phyloP scores from a whole-genome alignment of 1,140 invertebrate genomes.

The Scaptodrosophila lebanonensis region DNA sequence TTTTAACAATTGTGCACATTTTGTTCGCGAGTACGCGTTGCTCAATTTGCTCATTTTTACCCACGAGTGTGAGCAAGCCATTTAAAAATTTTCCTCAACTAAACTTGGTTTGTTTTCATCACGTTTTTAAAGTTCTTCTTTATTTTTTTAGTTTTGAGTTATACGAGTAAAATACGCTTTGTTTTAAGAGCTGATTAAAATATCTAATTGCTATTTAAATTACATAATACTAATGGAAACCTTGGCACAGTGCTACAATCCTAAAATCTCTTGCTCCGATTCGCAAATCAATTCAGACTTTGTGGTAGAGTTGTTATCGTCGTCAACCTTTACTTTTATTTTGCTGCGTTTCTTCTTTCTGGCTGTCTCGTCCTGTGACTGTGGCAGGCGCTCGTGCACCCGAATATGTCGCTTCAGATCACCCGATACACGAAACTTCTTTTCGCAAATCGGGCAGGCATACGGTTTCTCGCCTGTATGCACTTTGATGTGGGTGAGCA shows the following conservation, averaged over 20 bases:
- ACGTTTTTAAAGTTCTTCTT: no score
- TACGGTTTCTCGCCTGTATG: conserved; percentile 93
- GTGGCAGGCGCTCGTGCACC: conserved; percentile 80
- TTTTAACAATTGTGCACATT: no score
- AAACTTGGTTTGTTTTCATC: no score
- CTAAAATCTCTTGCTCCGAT: conserved; percentile 52
- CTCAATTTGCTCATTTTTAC: no score
- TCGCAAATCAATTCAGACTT: conserved; percentile 53
- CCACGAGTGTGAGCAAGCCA: no score
- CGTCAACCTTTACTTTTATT: conserved; percentile 27
- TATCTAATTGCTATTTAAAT: no score
- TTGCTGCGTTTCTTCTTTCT: conserved; percentile 7
- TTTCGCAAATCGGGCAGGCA: conserved; percentile 86
- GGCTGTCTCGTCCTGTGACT: not conserved
- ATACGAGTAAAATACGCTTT: no score
- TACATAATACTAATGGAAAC: conserved; percentile 43
- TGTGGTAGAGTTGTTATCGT: conserved; percentile 29
- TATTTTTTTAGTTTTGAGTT: no score
- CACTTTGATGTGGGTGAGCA: conserved; percentile 91
- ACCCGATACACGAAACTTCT: conserved; percentile 90
- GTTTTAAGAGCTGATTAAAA: no score
- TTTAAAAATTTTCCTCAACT: no score
- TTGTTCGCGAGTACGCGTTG: no score
- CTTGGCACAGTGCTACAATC: conserved; percentile 57
- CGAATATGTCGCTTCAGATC: conserved; percentile 93